Evolutionary conservation across 1,140 invertebrate genomes (phyloP).

Genomic region (Drosophila busckii): DNA sequence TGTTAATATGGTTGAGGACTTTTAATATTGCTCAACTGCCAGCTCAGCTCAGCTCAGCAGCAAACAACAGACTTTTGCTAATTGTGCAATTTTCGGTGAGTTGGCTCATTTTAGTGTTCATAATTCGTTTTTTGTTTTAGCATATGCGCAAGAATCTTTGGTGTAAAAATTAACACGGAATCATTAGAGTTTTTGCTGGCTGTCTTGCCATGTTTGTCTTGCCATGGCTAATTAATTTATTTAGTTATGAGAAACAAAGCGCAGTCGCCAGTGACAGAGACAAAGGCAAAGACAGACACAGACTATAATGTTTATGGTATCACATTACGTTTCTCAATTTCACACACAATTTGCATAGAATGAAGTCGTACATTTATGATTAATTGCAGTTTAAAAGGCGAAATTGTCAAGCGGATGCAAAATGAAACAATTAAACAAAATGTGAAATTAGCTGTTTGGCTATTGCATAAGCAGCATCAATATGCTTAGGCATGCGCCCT

Average conservation of each 20-base stretch:
- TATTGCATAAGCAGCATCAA: constrained; percentile 1
- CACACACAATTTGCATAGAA: constrained; percentile 64
- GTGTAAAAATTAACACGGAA: constrained; percentile 72
- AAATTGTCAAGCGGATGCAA: constrained; percentile 14
- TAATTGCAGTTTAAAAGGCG: constrained; percentile 50
- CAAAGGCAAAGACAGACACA: constrained; percentile 19
- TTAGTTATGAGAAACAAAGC: constrained; percentile 48
- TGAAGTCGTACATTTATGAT: constrained; percentile 53
- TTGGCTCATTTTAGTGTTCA: constrained; percentile 41
- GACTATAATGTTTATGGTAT: constrained; percentile 71
- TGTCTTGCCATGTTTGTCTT: neutral
- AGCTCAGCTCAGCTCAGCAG: constrained; percentile 15
- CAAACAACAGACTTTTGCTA: constrained; percentile 47
- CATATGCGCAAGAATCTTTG: constrained; percentile 57
- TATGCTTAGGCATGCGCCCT: constrained; percentile 11
- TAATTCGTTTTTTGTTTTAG: constrained; percentile 16
- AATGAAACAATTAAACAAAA: constrained; percentile 10
- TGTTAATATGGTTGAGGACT: constrained; percentile 76
- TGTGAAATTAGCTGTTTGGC: constrained; percentile 4
- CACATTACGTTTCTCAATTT: constrained; percentile 55
- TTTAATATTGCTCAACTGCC: constrained; percentile 65
- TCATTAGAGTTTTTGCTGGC: constrained; percentile 30
- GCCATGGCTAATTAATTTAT: constrained; percentile 71
- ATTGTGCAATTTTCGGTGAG: constrained; percentile 70
- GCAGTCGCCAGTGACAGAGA: constrained; percentile 17